These are phyloP conservation scores for Drosophila limbata DNA, from an alignment of 2,888 invertebrate genomes.

Conservation along the genomic window DNA sequence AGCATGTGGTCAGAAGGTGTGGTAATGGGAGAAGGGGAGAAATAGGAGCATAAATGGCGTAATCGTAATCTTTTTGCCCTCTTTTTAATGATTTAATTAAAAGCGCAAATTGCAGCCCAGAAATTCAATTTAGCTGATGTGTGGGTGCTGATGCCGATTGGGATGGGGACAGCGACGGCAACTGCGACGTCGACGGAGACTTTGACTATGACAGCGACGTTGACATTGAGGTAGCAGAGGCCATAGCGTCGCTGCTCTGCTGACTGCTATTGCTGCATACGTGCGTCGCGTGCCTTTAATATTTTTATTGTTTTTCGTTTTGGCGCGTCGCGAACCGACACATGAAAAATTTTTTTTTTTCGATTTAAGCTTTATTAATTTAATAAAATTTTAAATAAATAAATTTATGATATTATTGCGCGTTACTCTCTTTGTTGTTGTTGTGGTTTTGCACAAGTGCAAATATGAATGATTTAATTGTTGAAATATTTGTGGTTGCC, in stretches of 20 bases:
- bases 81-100: constrained; percentile 79
- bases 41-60: constrained; percentile 52
- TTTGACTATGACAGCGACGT: constrained; percentile 21
- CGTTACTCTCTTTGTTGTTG: constrained; percentile 1
- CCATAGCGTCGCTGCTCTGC: constrained; percentile 45
- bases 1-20: constrained; percentile 2
- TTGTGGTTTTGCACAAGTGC: constrained; percentile 42
- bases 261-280: constrained; percentile 36
- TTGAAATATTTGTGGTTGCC: constrained; percentile 41
- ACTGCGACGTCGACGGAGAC: constrained; percentile 17
- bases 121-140: constrained; percentile 73
- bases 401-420: constrained; percentile 16
- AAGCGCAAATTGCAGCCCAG: constrained; percentile 71
- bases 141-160: constrained; percentile 28
- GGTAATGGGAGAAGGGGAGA: neutral
- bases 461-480: constrained; percentile 52
- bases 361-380: constrained; percentile 37
- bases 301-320: constrained; percentile 36
- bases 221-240: constrained; percentile 65
- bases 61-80: constrained; percentile 79
- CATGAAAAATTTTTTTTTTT: constrained; percentile 15
- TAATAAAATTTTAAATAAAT: constrained; percentile 19
- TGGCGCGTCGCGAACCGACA: constrained; percentile 24
- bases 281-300: constrained; percentile 57
- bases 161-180: neutral